Evolutionary conservation across 2,888 invertebrate genomes (phyloP).

Genomic region (Eristalis pertinax): DNA sequence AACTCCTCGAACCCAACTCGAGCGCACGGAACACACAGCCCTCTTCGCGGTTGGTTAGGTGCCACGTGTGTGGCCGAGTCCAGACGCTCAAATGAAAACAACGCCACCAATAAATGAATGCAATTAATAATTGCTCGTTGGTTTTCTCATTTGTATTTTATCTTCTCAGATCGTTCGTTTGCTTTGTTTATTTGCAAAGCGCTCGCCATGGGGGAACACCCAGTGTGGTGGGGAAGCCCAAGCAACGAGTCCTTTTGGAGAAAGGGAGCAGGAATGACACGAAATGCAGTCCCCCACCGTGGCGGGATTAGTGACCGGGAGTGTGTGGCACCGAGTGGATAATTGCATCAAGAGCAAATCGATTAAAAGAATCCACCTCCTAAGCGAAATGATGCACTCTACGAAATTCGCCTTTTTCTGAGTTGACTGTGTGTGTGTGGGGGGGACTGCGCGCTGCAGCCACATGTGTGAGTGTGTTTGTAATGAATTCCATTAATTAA

Average conservation of each 20-base stretch:
- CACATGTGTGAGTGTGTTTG: neutral
- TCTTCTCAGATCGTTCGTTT: neutral
- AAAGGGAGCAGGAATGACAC: neutral
- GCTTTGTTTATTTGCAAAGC: slow-evolving; percentile 6
- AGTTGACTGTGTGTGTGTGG: too few species aligned
- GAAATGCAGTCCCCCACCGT: neutral
- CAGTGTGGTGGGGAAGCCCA: neutral
- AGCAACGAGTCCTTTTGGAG: neutral
- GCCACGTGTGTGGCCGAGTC: slow-evolving; percentile 64
- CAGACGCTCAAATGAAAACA: slow-evolving; percentile 64
- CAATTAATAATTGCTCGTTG: slow-evolving; percentile 69
- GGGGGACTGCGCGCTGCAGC: neutral
- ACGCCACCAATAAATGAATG: slow-evolving; percentile 65
- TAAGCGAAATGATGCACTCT: slow-evolving; percentile 22
- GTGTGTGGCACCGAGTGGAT: slow-evolving; percentile 32
- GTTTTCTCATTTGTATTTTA: neutral
- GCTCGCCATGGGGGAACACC: neutral
- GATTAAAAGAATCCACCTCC: slow-evolving; percentile 49
- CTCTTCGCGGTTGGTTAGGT: neutral
- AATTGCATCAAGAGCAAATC: slow-evolving; percentile 59
- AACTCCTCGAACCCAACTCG: slow-evolving; percentile 18
- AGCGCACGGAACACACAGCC: neutral
- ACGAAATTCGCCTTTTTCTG: too few species aligned
- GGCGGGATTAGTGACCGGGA: slow-evolving; percentile 41
- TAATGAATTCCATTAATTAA: slow-evolving; percentile 69